Conservation (phyloP, 2,888 invertebrate genomes). For the Leptothorax acervorum region DNA sequence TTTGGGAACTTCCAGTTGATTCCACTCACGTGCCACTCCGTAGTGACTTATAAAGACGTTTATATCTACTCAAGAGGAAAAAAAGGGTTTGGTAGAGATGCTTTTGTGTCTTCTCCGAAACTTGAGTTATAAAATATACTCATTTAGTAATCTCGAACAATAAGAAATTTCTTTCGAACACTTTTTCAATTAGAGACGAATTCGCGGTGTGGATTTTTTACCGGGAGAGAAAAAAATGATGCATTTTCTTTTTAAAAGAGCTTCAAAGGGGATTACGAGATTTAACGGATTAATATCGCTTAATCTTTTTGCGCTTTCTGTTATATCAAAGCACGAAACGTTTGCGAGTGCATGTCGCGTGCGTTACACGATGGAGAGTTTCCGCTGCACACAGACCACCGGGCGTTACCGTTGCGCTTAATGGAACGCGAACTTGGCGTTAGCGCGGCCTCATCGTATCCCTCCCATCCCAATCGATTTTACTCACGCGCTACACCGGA, state of each 20-base stretch:
- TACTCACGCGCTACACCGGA: conserved; percentile 46
- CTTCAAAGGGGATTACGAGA: background rate
- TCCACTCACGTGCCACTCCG: conserved; percentile 59
- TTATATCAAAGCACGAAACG: conserved; percentile 47
- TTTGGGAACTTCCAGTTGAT: conserved; percentile 57
- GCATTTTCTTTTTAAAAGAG: background rate
- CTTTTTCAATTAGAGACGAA: background rate
- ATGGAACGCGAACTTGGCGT: conserved; percentile 56
- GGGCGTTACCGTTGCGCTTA: conserved; percentile 59
- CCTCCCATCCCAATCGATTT: conserved; percentile 55
- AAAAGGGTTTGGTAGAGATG: background rate
- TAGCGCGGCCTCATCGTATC: conserved; percentile 38
- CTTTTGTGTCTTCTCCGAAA: background rate
- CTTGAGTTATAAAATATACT: background rate
- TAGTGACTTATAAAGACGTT: conserved; percentile 49
- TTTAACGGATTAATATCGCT: conserved; percentile 34
- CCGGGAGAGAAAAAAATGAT: background rate
- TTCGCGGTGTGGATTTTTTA: background rate
- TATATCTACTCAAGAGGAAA: conserved; percentile 26
- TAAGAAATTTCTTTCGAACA: background rate
- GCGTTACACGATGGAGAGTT: conserved; percentile 36
- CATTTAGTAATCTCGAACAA: background rate
- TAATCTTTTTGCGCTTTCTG: conserved; percentile 38
- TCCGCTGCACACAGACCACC: conserved; percentile 43
- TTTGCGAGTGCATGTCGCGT: conserved; percentile 45